These are phyloP conservation scores for Anoura caudifer DNA, from an alignment of 2,113 vertebrate species.

Conservation along the genomic window DNA sequence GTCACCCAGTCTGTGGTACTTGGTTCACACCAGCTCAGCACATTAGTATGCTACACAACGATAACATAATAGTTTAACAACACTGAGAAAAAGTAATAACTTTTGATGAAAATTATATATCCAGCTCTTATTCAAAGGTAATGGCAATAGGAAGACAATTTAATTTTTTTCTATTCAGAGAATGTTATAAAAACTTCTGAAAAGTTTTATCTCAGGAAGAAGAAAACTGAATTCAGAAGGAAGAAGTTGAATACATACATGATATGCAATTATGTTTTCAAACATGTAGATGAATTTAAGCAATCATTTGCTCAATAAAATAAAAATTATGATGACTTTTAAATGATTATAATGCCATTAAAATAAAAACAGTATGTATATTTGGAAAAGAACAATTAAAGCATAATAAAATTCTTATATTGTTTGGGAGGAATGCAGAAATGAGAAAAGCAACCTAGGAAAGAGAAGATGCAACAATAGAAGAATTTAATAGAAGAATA, in stretches of 20 bases:
- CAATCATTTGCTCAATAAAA: slow-evolving; percentile 2
- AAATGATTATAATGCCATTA: neutral
- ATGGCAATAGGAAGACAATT: neutral
- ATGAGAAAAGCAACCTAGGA: neutral
- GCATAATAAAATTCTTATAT: neutral
- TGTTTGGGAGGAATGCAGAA: neutral
- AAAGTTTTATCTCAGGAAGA: neutral
- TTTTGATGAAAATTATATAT: neutral
- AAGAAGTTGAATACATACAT: neutral
- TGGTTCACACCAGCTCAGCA: neutral
- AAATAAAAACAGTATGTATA: neutral
- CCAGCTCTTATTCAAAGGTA: neutral
- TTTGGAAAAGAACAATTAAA: neutral
- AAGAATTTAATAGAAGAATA: neutral
- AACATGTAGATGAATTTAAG: neutral
- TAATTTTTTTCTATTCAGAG: neutral
- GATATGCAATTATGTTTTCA: neutral
- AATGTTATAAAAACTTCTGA: neutral
- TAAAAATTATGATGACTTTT: neutral
- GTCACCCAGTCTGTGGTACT: neutral
- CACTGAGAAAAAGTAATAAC: neutral
- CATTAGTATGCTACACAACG: neutral
- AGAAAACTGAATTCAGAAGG: neutral
- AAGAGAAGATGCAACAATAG: neutral
- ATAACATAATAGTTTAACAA: neutral